Conservation (phyloP, 2,113 vertebrate species). For the Rissa tridactyla region DNA sequence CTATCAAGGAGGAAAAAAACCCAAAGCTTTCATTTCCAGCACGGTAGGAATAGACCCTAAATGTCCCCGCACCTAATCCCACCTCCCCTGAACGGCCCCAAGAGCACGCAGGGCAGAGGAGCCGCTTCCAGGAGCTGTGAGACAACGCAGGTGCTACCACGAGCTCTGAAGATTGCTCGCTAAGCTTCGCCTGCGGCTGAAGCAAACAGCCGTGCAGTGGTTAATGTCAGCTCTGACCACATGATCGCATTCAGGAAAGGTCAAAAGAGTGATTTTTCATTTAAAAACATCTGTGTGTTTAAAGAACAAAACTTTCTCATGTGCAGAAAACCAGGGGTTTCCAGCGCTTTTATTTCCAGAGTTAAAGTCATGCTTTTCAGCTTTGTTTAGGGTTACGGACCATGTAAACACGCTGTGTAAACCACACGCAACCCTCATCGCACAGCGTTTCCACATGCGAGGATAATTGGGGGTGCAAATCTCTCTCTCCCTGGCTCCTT, state of each 20-base stretch:
- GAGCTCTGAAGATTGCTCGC: background rate
- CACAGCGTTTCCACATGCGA: background rate
- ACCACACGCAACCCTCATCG: background rate
- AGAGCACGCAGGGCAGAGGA: background rate
- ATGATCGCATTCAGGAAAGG: constrained; percentile 66
- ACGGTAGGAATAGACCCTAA: background rate
- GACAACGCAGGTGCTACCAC: background rate
- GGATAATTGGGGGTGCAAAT: background rate
- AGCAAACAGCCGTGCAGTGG: constrained; percentile 29
- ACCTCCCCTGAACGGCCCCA: background rate
- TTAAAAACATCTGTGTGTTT: constrained; percentile 71
- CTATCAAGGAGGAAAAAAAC: background rate
- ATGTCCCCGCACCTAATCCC: background rate
- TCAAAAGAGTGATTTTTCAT: constrained; percentile 77
- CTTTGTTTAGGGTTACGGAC: constrained; percentile 11
- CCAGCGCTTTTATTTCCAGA: constrained; percentile 44
- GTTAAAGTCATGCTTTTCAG: constrained; percentile 1
- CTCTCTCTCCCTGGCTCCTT: background rate
- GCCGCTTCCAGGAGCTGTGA: background rate
- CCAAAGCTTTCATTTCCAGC: fast-evolving
- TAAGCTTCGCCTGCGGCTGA: background rate
- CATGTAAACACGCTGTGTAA: background rate
- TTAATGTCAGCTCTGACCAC: constrained; percentile 66
- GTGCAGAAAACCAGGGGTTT: constrained; percentile 63
- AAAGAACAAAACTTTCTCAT: constrained; percentile 77